Evolutionary conservation across 1,140 invertebrate genomes (phyloP), one percentile per base, ranked within the genome.

Genomic region (Pararge aegeria): DNA sequence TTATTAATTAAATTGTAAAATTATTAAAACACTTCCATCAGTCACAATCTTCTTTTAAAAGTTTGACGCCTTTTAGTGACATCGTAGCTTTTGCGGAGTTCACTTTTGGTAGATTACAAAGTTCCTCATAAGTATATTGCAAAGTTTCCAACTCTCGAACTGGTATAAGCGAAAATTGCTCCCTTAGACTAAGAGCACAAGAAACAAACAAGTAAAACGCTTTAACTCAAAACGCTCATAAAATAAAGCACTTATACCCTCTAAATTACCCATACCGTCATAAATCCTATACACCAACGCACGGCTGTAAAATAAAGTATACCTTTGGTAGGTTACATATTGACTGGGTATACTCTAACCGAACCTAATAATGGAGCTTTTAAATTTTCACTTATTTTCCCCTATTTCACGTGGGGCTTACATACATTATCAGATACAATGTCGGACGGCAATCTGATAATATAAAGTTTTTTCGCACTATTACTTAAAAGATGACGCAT

Each of bases 231-330:
- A 66, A 59, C 51, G 48, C 30, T 63, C 60, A 63, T 66, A 66
- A 68, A 68, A 68, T 64, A 64, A 64, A 68, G 61, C 54, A 64
- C 57, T 68, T 64, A 68, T 68, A 57, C 61, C 61, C 55, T 58
- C 57, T 57, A 64, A 64, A 68, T 68, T 68, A 54, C 58, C 61
- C 50, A 55, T 61, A 68, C 61, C 66, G 19, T 55, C 55, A 68
- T 68, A 68, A 68, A 68, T 68, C 60, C 30, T 60, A 44, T 57
- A 68, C 37, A 37, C 40, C 34, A 53, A 62, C 61, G 55, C 42
- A 58, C 24, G 24, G 46, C 61, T 29, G 60, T 66, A 66, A 66
- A 60, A 58, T 52, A 58, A 51, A 62, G 27, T 50, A 53, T 62
- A 62, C 60, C 49, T 57, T 51, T 29, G 50, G 18, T 15, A 48